Percentiles rank a stretch among this genome's conserved stretches.
phyloP scores from a whole-genome alignment of 2,113 vertebrate genomes.

The Gambusia affinis region DNA sequence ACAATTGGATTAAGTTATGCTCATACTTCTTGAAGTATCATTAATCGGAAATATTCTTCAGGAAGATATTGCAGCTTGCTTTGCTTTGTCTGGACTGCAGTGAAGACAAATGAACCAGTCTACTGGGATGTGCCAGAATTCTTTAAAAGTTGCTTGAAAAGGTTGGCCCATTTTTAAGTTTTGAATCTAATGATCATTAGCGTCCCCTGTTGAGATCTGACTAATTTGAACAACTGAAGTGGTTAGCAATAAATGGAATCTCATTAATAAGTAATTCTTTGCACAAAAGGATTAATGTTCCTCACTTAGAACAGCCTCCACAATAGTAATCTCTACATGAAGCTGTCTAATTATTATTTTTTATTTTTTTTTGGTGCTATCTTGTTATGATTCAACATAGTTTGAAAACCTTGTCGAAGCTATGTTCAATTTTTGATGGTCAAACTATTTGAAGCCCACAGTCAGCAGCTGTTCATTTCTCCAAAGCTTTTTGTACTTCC shows the following conservation, averaged over 20 bases:
- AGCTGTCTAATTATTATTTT: too few species aligned
- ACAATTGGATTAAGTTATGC: background rate
- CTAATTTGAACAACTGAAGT: constrained; percentile 49
- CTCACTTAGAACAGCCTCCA: constrained; percentile 12
- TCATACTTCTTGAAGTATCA: background rate
- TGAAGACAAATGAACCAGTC: constrained; percentile 16
- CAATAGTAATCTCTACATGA: too few species aligned
- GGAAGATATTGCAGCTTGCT: background rate
- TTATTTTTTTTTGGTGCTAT: too few species aligned
- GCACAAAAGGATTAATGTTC: constrained; percentile 28
- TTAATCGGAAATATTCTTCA: background rate
- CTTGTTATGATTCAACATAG: background rate
- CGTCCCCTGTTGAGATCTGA: constrained; percentile 32
- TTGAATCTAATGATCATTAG: constrained; percentile 23
- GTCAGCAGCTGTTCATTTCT: constrained; percentile 16
- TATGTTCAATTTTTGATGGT: constrained; percentile 33
- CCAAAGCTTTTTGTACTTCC: background rate
- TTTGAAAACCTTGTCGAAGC: constrained; percentile 26
- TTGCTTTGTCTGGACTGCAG: background rate
- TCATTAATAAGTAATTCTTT: constrained; percentile 47
- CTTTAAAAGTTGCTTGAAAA: constrained; percentile 30
- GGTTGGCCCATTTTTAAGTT: constrained; percentile 30
- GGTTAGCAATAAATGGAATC: constrained; percentile 48
- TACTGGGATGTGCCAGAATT: constrained; percentile 12
- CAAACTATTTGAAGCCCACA: constrained; percentile 10